Evolutionary conservation across 2,888 invertebrate species (phyloP).

Genomic region (Linnaemya tessellans): DNA sequence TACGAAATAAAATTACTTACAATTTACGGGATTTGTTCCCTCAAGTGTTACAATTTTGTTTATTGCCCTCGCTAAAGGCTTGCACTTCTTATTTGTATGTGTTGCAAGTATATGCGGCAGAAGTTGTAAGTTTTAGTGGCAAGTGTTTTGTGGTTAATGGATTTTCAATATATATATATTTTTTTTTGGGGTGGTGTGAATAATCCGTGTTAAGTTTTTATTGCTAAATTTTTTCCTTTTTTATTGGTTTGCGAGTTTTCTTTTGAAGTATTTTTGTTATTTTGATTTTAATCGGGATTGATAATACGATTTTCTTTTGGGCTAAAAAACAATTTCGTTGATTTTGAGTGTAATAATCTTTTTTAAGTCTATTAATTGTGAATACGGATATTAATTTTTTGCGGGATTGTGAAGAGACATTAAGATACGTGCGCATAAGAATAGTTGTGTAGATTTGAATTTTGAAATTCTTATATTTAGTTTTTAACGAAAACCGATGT

Average conservation of each 20-base stretch:
- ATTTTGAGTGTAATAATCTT: slow-evolving; percentile 55
- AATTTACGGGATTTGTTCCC: slow-evolving; percentile 73
- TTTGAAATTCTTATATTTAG: too few species aligned
- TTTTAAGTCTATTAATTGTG: slow-evolving; percentile 55
- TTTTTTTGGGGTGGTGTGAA: slow-evolving; percentile 74
- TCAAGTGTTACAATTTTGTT: slow-evolving; percentile 76
- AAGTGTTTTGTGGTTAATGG: slow-evolving; percentile 75
- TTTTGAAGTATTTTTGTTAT: slow-evolving; percentile 40
- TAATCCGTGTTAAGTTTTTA: slow-evolving; percentile 75
- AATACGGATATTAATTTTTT: background rate
- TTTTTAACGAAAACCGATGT: too few species aligned
- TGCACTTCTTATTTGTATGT: slow-evolving; percentile 33
- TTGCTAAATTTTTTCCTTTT: slow-evolving; percentile 66
- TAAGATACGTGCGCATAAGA: too few species aligned
- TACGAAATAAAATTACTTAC: slow-evolving; percentile 55
- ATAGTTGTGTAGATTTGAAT: too few species aligned
- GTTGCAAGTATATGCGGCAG: slow-evolving; percentile 30
- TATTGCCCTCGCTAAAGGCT: slow-evolving; percentile 72
- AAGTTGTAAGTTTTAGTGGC: slow-evolving; percentile 57
- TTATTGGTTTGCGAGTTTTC: slow-evolving; percentile 29
- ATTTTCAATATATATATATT: slow-evolving; percentile 76
- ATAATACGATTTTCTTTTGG: slow-evolving; percentile 52
- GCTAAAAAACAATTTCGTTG: slow-evolving; percentile 61
- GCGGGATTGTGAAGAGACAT: too few species aligned
- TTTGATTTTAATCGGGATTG: slow-evolving; percentile 39